Evolutionary conservation across 2,797 vertebrate genomes (phyloP).

Genomic region (Sphenopsis melanotis): DNA sequence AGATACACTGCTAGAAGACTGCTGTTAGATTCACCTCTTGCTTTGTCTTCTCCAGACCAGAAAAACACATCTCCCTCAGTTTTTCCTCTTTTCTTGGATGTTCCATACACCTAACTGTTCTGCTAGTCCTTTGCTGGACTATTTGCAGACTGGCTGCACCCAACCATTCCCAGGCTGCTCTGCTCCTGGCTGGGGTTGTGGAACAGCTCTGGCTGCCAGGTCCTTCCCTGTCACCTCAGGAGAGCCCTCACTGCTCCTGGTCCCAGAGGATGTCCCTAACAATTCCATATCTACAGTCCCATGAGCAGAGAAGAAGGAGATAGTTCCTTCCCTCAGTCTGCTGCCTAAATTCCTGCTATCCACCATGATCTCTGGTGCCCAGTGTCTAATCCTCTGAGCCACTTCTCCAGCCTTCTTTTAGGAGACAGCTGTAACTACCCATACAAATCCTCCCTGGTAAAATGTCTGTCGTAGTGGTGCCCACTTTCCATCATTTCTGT

Average conservation of each 20-base stretch:
- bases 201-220: not conserved
- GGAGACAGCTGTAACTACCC: not conserved
- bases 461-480: not conserved
- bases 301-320: not conserved
- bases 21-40: not conserved
- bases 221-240: not conserved
- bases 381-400: not conserved
- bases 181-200: not conserved
- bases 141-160: not conserved
- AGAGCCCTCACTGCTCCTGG: not conserved
- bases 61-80: not conserved
- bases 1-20: not conserved
- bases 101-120: not conserved
- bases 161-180: too few species aligned
- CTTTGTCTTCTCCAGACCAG: not conserved
- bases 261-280: not conserved
- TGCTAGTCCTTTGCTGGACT: not conserved
- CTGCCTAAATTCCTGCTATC: not conserved
- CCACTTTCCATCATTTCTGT: not conserved
- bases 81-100: not conserved
- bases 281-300: not conserved
- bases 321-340: accelerated
- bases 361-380: not conserved
- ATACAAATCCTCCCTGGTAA: not conserved
- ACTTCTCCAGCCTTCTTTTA: not conserved